Evolutionary conservation across 2,113 vertebrate species (phyloP).

Genomic region (Seriola dumerili): DNA sequence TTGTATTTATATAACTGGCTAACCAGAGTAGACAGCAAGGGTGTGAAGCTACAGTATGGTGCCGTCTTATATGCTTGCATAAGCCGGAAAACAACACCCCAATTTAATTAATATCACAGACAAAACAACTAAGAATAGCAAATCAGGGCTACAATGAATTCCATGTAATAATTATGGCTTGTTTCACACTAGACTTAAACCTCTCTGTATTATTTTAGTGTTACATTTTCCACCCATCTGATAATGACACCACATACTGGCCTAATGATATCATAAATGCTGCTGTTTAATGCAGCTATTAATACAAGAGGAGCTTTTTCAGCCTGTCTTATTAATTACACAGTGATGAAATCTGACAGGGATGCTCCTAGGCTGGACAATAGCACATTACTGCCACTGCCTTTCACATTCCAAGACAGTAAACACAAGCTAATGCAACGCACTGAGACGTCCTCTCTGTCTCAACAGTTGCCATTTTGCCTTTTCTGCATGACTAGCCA

Average conservation of each 20-base stretch:
- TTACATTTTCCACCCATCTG: slow-evolving; percentile 71
- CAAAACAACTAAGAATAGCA: slow-evolving; percentile 40
- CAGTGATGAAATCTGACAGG: slow-evolving; percentile 68
- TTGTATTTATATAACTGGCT: neutral
- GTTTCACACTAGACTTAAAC: slow-evolving; percentile 62
- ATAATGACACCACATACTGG: slow-evolving; percentile 72
- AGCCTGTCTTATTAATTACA: slow-evolving; percentile 77
- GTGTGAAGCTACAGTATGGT: neutral
- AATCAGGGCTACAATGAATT: slow-evolving; percentile 56
- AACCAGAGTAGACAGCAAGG: slow-evolving; percentile 6
- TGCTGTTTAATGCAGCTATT: slow-evolving; percentile 63
- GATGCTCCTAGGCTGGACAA: slow-evolving; percentile 54
- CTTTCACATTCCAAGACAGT: slow-evolving; percentile 66
- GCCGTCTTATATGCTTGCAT: neutral
- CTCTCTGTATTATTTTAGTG: slow-evolving; percentile 69
- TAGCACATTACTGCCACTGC: slow-evolving; percentile 63
- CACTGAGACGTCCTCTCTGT: slow-evolving; percentile 44
- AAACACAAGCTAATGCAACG: slow-evolving; percentile 63
- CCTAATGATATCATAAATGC: slow-evolving; percentile 79
- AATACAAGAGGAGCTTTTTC: slow-evolving; percentile 61
- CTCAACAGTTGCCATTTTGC: slow-evolving; percentile 56
- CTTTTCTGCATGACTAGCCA: slow-evolving; percentile 58
- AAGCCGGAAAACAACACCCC: slow-evolving; percentile 21
- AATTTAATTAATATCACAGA: slow-evolving; percentile 26
- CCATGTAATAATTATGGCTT: slow-evolving; percentile 64